Base-by-base conservation (phyloP, 1,140 invertebrate species). In the Hyles euphorbiae region DNA sequence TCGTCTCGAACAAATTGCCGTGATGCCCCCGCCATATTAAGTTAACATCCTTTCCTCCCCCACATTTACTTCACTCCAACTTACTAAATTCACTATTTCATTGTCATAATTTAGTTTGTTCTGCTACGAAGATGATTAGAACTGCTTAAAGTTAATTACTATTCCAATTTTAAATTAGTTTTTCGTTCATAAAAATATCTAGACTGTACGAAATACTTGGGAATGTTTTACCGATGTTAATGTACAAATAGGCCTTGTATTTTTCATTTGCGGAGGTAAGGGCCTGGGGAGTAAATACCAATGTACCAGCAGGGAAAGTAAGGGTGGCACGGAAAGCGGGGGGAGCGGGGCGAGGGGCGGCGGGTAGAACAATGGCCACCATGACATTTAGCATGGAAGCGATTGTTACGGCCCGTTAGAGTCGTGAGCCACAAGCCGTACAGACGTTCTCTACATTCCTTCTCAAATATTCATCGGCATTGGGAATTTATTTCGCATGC, bases 321-420 rank as follows among this genome's bases (percentile, higher is more conserved):
- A 67, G 76, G 70, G 74, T 68, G 74, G 67, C 60, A 62, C 55
- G 63, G 61, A 59, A 67, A 56, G 56, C 36, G 36, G 8, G 36
- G 36, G 54, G 53, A 36, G 40, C 56, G 70, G 67, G 64, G 59
- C 58, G 70, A 56, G 66, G 53, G 50, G 70, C 67, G 48, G 60
- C 56, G 53, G 62, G 62, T 68, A 79, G 80, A 87, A 88, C 85
- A 88, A 88, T 87, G 67, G 83, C 77, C 72, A 86, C 83, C 83
- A 81, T 88, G 85, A 88, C 83, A 88, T 88, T 86, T 88, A 87
- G 76, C 78, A 83, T 86, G 82, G 81, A 85, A 83, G 72, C 81
- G 78, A 81, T 88, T 83, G 81, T 86, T 83, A 83, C 82, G 83
- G 78, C 66, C 77, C 77, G 83, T 79, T 81, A 72, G 75, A 83